Percentiles rank a stretch among this genome's conserved stretches.
Conservation (phyloP, 2,888 invertebrate genomes). For the Bhutanitis thaidina region DNA sequence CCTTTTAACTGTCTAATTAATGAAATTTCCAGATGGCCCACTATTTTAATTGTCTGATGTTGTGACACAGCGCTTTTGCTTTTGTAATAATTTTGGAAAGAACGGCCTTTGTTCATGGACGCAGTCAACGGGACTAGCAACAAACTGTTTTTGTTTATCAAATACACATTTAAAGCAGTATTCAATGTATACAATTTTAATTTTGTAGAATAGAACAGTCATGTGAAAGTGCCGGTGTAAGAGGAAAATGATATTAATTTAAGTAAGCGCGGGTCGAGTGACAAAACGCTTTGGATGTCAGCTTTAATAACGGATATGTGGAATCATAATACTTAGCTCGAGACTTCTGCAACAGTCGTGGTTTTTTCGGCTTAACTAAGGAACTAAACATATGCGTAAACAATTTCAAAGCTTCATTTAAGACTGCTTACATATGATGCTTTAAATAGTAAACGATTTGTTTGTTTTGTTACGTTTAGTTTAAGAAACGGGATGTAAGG, state of each 20-base stretch:
- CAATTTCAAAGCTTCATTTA: too few relatives aligned
- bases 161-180: conserved; percentile 64
- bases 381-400: background rate
- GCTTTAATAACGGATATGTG: conserved; percentile 45
- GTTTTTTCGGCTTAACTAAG: background rate
- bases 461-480: too few relatives aligned
- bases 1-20: conserved; percentile 65
- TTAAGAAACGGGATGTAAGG: too few relatives aligned
- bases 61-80: conserved; percentile 62
- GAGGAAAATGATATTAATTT: conserved; percentile 71
- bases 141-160: conserved; percentile 72
- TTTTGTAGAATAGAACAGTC: conserved; percentile 68
- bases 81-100: conserved; percentile 72
- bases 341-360: background rate
- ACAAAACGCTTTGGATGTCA: conserved; percentile 56
- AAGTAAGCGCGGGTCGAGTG: conserved; percentile 43
- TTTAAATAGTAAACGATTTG: too few relatives aligned
- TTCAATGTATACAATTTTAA: conserved; percentile 49
- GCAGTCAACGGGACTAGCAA: conserved; percentile 46
- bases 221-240: conserved; percentile 67
- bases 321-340: background rate
- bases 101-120: conserved; percentile 66
- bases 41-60: conserved; percentile 74
- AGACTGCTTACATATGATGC: too few relatives aligned
- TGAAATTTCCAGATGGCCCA: conserved; percentile 75